Evolutionary conservation across 1,140 invertebrate genomes (phyloP).

Genomic region (Monochamus saltuarius): DNA sequence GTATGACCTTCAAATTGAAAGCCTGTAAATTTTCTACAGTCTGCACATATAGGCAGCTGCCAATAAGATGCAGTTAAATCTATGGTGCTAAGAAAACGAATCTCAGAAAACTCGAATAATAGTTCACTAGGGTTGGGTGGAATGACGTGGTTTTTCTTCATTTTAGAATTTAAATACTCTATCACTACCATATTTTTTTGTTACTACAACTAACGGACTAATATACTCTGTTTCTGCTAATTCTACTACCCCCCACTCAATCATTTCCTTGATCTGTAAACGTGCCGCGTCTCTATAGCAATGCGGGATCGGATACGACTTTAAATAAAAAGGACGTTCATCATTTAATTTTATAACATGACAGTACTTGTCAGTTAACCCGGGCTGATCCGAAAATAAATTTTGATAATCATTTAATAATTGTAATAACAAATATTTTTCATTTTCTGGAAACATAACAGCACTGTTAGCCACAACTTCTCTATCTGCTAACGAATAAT

Average conservation of each 20-base stretch:
- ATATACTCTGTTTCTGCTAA: slow-evolving; percentile 11
- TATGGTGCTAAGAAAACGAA: slow-evolving; percentile 4
- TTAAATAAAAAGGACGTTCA: background rate
- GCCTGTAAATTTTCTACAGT: background rate
- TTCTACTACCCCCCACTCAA: background rate
- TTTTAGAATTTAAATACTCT: slow-evolving; percentile 2
- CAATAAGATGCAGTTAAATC: slow-evolving; percentile 10
- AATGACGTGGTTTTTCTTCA: slow-evolving; percentile 3
- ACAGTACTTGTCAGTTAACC: background rate
- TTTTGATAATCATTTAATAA: background rate
- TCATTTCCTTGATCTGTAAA: slow-evolving; percentile 12
- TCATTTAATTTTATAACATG: slow-evolving; percentile 4
- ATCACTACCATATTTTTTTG: slow-evolving; percentile 5
- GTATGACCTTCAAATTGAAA: slow-evolving; percentile 3
- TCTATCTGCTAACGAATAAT: background rate
- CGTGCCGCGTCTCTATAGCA: background rate
- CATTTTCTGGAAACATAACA: background rate
- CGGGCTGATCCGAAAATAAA: background rate
- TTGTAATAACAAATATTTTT: background rate
- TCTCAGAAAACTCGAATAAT: background rate
- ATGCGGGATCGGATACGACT: slow-evolving; percentile 3
- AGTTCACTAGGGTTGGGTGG: slow-evolving; percentile 9
- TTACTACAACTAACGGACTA: slow-evolving; percentile 2
- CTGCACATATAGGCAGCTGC: slow-evolving; percentile 1
- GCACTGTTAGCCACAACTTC: background rate